phyloP scores from a whole-genome alignment of 2,888 invertebrate species.

The Synanthedon andrenaeformis region DNA sequence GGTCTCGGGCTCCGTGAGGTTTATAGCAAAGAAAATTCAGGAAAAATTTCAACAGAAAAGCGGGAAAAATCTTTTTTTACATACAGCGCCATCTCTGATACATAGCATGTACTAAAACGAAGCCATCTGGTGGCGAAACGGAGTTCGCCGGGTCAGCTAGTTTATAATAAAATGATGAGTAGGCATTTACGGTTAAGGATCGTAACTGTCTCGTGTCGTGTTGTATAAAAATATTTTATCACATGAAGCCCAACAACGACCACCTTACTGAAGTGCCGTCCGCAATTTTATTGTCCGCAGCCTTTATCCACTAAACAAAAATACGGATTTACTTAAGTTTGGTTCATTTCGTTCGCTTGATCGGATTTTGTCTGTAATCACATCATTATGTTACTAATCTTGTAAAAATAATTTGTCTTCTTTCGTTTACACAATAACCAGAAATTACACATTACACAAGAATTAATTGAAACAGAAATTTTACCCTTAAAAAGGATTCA shows the following conservation, averaged over 20 bases:
- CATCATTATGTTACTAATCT: not conserved
- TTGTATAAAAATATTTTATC: slow-evolving; percentile 21
- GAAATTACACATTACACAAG: no score
- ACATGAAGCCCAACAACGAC: slow-evolving; percentile 19
- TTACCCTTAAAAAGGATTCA: no score
- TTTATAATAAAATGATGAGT: not conserved
- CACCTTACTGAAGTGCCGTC: slow-evolving; percentile 43
- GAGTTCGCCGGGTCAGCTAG: no score
- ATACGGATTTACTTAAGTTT: slow-evolving; percentile 61
- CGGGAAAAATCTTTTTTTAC: no score
- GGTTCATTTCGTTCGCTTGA: slow-evolving; percentile 15
- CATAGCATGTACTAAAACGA: no score
- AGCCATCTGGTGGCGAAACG: no score
- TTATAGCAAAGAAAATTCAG: no score
- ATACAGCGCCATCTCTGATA: no score
- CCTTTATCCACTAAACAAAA: slow-evolving; percentile 29
- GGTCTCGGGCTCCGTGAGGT: no score
- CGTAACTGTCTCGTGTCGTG: slow-evolving; percentile 12
- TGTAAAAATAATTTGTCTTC: not conserved
- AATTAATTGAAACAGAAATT: no score
- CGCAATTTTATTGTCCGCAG: slow-evolving; percentile 27
- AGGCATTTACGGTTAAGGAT: not conserved
- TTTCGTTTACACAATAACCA: not conserved
- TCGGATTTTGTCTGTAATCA: not conserved
- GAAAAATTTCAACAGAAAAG: no score